A percentile compares a stretch with the other conserved stretches of the same genome.
These are phyloP conservation scores for Phyllopteryx taeniolatus DNA, from an alignment of 2,113 vertebrate genomes.

Conservation along the genomic window DNA sequence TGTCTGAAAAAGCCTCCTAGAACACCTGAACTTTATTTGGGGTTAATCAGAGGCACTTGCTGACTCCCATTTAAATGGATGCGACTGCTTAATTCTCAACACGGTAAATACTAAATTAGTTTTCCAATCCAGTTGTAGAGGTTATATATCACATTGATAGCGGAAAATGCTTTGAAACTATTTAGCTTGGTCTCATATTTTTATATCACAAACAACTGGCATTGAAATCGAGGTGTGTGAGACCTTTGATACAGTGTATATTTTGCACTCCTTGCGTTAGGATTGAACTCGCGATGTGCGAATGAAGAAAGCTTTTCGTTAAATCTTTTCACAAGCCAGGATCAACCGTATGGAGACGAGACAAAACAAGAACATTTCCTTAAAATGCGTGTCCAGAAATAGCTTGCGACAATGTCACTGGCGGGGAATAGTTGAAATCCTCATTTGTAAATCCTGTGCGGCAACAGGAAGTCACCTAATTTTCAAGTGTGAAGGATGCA, in stretches of 20 bases:
- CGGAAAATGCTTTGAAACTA: not conserved
- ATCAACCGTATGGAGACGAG: conserved; percentile 22
- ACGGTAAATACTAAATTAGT: too few species aligned
- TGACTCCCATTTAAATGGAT: too few species aligned
- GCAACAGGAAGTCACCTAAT: conserved; percentile 13
- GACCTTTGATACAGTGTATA: not conserved
- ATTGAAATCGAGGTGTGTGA: not conserved
- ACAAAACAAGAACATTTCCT: conserved; percentile 21
- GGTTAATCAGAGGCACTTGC: too few species aligned
- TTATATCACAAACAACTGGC: not conserved
- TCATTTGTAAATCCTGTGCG: conserved; percentile 3
- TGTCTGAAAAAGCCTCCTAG: too few species aligned
- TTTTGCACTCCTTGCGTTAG: not conserved
- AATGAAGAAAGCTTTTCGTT: conserved; percentile 19
- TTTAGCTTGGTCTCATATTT: not conserved
- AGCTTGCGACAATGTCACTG: not conserved
- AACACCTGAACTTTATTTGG: too few species aligned
- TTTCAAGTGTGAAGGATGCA: conserved; percentile 30
- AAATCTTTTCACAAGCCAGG: conserved; percentile 15
- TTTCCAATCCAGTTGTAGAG: too few species aligned
- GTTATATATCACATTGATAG: not conserved
- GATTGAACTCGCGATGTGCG: too few species aligned
- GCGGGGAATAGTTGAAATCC: conserved; percentile 20
- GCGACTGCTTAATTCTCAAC: too few species aligned
- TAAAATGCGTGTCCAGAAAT: conserved; percentile 6